Evolutionary conservation across 2,797 vertebrate genomes (phyloP).

Genomic region (Coregonus suidteri): DNA sequence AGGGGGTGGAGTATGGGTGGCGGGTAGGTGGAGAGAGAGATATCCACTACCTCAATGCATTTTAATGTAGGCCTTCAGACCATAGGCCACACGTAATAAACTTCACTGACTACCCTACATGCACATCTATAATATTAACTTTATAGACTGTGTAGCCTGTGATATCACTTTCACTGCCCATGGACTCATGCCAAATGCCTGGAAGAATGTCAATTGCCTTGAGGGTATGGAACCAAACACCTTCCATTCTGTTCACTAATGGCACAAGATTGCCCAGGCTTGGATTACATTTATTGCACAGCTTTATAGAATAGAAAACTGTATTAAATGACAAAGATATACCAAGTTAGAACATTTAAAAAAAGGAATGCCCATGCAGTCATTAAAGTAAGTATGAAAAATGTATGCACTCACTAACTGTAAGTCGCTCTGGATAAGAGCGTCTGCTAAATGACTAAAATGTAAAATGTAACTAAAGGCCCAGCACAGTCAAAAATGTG

Average conservation of each 20-base stretch:
- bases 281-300: slow-evolving; percentile 13
- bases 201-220: slow-evolving; percentile 62
- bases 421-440: too few species aligned
- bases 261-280: slow-evolving; percentile 37
- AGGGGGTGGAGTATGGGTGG: too few species aligned
- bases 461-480: neutral
- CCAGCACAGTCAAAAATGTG: too few species aligned
- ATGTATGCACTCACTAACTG: too few species aligned
- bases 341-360: too few species aligned
- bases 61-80: slow-evolving; percentile 29
- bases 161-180: slow-evolving; percentile 55
- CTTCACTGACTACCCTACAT: slow-evolving; percentile 42
- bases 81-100: slow-evolving; percentile 44
- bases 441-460: too few species aligned
- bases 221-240: slow-evolving; percentile 51
- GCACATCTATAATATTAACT: slow-evolving; percentile 30
- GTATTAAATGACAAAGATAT: neutral
- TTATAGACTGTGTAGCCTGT: slow-evolving; percentile 32
- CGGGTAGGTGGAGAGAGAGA: neutral
- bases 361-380: neutral
- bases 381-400: too few species aligned
- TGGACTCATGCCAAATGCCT: slow-evolving; percentile 59
- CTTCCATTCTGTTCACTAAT: slow-evolving; percentile 35
- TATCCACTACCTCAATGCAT: slow-evolving; percentile 33
- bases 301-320: neutral